These are phyloP conservation scores for Oscheius myriophilus DNA, from an alignment of 2,888 invertebrate genomes.

Conservation along the genomic window DNA sequence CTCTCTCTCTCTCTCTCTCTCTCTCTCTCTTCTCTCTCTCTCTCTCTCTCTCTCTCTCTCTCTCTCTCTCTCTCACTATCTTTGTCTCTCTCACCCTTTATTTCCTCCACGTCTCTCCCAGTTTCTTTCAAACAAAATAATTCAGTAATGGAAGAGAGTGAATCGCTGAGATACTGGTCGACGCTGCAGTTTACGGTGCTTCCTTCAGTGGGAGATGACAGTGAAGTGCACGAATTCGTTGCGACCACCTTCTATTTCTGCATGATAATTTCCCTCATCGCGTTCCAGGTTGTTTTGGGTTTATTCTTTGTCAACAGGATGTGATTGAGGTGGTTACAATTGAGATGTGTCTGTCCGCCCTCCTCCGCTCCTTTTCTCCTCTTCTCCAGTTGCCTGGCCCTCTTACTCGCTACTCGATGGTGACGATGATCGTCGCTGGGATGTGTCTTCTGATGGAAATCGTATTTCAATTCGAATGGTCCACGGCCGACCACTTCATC, in stretches of 20 bases:
- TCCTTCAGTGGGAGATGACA: conserved; percentile 6
- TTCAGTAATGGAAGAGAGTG: neutral
- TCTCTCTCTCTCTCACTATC: too few relatives aligned
- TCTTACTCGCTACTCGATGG: neutral
- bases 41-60: too few relatives aligned
- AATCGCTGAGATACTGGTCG: conserved; percentile 7
- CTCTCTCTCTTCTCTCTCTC: too few relatives aligned
- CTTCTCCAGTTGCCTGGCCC: conserved; percentile 6
- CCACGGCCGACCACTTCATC: conserved; percentile 15
- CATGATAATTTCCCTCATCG: conserved; percentile 22
- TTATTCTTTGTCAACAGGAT: too few relatives aligned
- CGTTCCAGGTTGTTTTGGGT: conserved; percentile 6
- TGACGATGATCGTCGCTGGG: neutral
- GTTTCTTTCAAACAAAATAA: too few relatives aligned
- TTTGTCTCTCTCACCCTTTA: too few relatives aligned
- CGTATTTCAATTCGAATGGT: neutral
- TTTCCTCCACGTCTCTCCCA: too few relatives aligned
- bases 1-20: too few relatives aligned
- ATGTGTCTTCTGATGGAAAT: conserved; percentile 14
- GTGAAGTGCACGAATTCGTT: conserved; percentile 5
- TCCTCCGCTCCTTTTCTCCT: conserved; percentile 13
- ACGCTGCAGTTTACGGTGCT: conserved; percentile 15
- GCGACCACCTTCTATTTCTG: conserved; percentile 15
- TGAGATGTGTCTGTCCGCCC: conserved; percentile 16
- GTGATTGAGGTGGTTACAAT: conserved; percentile 22